Base-by-base conservation (phyloP, 2,888 invertebrate species). In the Hirtodrosophila cameraria region DNA sequence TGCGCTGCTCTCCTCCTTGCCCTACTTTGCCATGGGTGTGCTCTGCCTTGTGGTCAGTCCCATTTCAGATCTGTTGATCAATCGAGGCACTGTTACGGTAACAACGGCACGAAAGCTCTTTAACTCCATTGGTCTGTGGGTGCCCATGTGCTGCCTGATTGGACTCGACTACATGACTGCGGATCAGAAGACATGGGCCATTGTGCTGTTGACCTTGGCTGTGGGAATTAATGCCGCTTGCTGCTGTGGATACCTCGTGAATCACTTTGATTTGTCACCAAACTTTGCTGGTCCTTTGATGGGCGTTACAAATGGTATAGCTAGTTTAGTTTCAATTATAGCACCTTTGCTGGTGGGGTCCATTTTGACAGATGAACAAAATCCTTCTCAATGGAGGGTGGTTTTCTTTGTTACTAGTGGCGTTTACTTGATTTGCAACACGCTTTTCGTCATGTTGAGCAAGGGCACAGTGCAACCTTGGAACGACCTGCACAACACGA, bases 211-310 rank as follows among this genome's bases (percentile, higher is more conserved):
- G 1, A 92, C 93, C 0, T 73, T 93, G 7, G 93, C 94, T 1
- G 93, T 94, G 4, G 93, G 93, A 0, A 89, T 93, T 4, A 94
- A 94, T 80, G 92, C 94, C 0, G 93, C 92, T 1, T 92, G 92
- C 20, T 93, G 92, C 63, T 92, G 93, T 55, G 94, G 94, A 3
- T 94, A 93, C 74, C 92, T 93, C 63, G 92, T 94, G 0, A 95
- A 94, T 86, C 94, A 94, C 69, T 93, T 95, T 83, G 95, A 95
- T 84, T 90, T 95, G 33, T 93, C 94, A 2, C 94, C 94, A 0
- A 94, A 94, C 70, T 94, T 93, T 75, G 94, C 95, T 1, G 95
- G 94, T 0, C 92, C 93, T 1, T 90, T 95, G 75, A 94, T 95
- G 94, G 95, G 94, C 0, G 92, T 95, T 20, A 94, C 94, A 0